A percentile compares a stretch with the other conserved stretches of the same genome.
phyloP scores from a whole-genome alignment of 2,113 vertebrate species.

The Mesocricetus auratus region DNA sequence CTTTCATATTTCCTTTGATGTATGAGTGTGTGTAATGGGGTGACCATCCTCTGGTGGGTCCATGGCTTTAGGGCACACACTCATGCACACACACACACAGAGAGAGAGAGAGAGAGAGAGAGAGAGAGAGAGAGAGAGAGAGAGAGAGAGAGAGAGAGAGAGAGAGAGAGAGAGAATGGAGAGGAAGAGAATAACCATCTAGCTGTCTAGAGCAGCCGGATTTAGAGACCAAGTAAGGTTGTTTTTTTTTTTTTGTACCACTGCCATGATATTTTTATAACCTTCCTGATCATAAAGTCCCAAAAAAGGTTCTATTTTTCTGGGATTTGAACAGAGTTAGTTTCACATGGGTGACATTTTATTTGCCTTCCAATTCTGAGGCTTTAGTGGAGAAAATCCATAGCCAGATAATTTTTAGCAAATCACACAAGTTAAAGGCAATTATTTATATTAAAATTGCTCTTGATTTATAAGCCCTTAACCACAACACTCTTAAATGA shows the following conservation, averaged over 20 bases:
- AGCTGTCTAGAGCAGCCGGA: background rate
- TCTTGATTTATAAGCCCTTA: background rate
- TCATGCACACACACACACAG: background rate
- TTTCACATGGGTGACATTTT: background rate
- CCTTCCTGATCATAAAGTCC: conserved; percentile 35
- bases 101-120: background rate
- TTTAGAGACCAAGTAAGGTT: background rate
- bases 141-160: background rate
- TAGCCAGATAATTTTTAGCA: conserved; percentile 25
- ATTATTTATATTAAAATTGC: conserved; percentile 26
- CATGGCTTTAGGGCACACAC: background rate
- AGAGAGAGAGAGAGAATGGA: background rate
- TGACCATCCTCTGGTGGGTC: background rate
- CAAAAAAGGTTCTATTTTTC: conserved; percentile 26
- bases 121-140: background rate
- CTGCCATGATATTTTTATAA: background rate
- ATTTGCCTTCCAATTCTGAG: background rate
- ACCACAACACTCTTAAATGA: background rate
- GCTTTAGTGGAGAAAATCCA: background rate
- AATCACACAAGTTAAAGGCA: conserved; percentile 51
- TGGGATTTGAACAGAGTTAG: background rate
- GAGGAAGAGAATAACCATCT: background rate
- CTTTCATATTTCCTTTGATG: conserved; percentile 61
- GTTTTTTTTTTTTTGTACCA: background rate
- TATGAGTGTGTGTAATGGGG: background rate